Conservation (phyloP, 2,797 vertebrate genomes). For the Florisuga fusca region DNA sequence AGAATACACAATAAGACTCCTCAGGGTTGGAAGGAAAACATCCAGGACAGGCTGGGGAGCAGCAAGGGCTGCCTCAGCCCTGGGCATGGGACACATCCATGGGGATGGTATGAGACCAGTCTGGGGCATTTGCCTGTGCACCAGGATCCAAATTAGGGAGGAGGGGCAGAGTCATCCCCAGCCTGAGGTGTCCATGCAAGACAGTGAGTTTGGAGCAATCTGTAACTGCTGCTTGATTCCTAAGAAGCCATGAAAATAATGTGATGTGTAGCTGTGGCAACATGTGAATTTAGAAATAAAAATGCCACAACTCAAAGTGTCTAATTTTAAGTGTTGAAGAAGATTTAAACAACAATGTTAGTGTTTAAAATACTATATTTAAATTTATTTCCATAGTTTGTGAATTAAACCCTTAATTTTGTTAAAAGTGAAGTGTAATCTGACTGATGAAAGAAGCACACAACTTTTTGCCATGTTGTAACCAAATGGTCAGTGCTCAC, state of each 20-base stretch:
- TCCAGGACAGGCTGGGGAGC: background rate
- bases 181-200: background rate
- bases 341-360: background rate
- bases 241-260: background rate
- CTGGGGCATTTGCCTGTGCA: background rate
- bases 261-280: background rate
- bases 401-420: background rate
- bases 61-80: background rate
- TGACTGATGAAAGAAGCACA: background rate
- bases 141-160: background rate
- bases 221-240: background rate
- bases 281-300: background rate
- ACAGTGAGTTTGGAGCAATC: background rate
- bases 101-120: background rate
- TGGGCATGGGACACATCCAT: background rate
- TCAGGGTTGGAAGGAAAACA: background rate
- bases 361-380: background rate
- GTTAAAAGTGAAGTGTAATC: background rate
- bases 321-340: background rate
- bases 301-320: background rate
- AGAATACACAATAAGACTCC: background rate
- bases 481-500: background rate
- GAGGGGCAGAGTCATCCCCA: background rate
- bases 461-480: background rate
- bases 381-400: background rate